phyloP scores from a whole-genome alignment of 2,888 invertebrate genomes.

The Theodoxus fluviatilis region DNA sequence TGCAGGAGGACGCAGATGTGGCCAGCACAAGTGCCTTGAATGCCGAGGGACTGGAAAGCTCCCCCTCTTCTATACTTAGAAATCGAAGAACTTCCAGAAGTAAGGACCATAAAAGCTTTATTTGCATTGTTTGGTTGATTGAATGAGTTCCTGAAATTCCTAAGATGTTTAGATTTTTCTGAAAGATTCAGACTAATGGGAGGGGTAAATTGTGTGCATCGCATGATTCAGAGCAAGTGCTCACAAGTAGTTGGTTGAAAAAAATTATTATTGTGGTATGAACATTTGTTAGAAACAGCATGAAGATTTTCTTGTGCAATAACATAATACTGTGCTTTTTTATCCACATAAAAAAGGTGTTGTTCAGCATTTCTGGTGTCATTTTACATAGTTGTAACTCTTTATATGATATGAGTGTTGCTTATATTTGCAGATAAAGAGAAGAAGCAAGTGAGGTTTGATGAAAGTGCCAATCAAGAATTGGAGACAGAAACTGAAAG shows the following conservation, averaged over 20 bases:
- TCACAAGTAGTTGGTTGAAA: too few relatives aligned
- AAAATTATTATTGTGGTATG: too few relatives aligned
- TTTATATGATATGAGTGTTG: conserved; percentile 27
- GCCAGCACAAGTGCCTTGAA: neutral
- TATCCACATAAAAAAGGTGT: too few relatives aligned
- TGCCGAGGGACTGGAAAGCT: conserved; percentile 11
- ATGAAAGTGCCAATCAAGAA: conserved; percentile 36
- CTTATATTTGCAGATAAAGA: conserved; percentile 34
- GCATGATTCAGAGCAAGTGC: too few relatives aligned
- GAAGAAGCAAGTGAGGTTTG: conserved; percentile 49
- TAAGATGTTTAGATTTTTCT: too few relatives aligned
- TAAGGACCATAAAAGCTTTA: too few relatives aligned
- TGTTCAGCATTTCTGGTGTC: neutral
- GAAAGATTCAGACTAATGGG: too few relatives aligned
- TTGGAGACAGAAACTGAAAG: conserved; percentile 33
- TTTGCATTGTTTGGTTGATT: neutral
- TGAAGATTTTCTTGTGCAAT: too few relatives aligned
- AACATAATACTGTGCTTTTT: too few relatives aligned
- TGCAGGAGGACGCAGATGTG: conserved; percentile 1
- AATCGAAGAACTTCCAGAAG: conserved; percentile 9
- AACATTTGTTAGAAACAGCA: too few relatives aligned
- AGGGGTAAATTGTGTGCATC: too few relatives aligned
- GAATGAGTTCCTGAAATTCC: neutral
- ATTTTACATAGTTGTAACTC: neutral
- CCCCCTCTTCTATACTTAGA: conserved; percentile 25